These are phyloP conservation scores for Charaxes varanes DNA, from an alignment of 1,140 invertebrate genomes.

Conservation along the genomic window DNA sequence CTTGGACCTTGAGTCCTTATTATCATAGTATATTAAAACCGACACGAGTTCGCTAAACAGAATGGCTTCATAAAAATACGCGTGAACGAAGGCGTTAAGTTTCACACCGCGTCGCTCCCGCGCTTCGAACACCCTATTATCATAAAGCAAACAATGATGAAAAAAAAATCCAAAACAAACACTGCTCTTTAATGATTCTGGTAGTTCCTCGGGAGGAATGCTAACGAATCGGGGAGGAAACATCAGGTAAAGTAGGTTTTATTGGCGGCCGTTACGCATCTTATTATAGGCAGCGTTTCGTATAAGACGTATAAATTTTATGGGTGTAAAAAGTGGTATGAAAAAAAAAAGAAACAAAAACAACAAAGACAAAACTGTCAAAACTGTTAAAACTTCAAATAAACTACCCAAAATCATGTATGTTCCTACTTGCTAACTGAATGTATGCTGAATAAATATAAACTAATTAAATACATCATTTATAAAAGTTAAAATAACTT, in stretches of 20 bases:
- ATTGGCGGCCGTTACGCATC: conserved; percentile 27
- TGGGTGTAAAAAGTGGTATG: no score
- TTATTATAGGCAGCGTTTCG: not conserved
- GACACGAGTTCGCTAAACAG: conserved; percentile 46
- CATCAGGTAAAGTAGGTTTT: conserved; percentile 59
- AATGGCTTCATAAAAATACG: conserved; percentile 56
- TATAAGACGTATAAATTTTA: conserved; percentile 1
- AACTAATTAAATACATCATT: no score
- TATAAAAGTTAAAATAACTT: no score
- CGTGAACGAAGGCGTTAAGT: conserved; percentile 67
- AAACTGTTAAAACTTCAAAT: no score
- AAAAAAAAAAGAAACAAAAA: no score
- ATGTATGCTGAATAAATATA: no score
- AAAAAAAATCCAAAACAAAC: conserved; percentile 68
- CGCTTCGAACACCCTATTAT: conserved; percentile 63
- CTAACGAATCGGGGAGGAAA: conserved; percentile 57
- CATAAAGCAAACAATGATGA: conserved; percentile 67
- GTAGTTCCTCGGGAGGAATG: conserved; percentile 57
- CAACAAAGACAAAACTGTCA: no score
- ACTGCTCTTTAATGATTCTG: conserved; percentile 55
- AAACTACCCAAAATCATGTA: no score
- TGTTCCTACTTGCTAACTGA: no score
- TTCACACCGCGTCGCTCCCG: conserved; percentile 62
- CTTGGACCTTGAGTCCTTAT: no score
- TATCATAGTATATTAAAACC: not conserved